phyloP scores from a whole-genome alignment of 2,113 vertebrate genomes.

The Zosterops pallidus region DNA sequence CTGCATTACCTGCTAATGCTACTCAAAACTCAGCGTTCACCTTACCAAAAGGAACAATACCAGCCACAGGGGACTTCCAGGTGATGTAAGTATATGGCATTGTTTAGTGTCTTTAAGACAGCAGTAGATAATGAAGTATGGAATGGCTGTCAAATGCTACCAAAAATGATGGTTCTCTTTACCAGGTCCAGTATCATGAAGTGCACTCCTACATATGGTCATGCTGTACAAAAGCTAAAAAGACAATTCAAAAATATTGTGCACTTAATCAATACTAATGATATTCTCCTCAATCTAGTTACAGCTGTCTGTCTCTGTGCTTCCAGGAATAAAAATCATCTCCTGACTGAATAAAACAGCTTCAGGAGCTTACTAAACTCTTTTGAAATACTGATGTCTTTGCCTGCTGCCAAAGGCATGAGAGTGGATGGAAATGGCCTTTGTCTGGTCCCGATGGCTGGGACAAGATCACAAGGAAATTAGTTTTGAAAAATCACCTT shows the following conservation, averaged over 20 bases:
- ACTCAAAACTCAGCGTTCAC: not conserved
- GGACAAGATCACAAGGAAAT: not conserved
- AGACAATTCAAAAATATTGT: not conserved
- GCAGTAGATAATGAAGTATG: not conserved
- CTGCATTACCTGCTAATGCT: not conserved
- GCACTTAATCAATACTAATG: not conserved
- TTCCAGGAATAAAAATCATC: slow-evolving; percentile 1
- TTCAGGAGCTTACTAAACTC: not conserved
- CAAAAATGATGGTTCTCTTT: not conserved
- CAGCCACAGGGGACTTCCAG: not conserved
- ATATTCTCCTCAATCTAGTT: not conserved
- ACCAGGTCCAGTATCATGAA: not conserved
- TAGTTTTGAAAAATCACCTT: not conserved
- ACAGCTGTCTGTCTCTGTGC: not conserved
- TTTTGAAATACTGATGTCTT: not conserved
- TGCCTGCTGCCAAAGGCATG: not conserved
- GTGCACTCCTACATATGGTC: not conserved
- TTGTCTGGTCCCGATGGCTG: not conserved
- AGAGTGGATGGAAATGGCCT: not conserved
- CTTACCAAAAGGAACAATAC: not conserved
- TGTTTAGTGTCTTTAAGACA: not conserved
- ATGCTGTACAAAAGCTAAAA: not conserved
- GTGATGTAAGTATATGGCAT: not conserved
- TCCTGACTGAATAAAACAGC: not conserved
- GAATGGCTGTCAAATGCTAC: not conserved